Evolutionary conservation across 2,888 invertebrate species (phyloP), one percentile per base, ranked within the genome.

Genomic region (Zonitis immaculata): DNA sequence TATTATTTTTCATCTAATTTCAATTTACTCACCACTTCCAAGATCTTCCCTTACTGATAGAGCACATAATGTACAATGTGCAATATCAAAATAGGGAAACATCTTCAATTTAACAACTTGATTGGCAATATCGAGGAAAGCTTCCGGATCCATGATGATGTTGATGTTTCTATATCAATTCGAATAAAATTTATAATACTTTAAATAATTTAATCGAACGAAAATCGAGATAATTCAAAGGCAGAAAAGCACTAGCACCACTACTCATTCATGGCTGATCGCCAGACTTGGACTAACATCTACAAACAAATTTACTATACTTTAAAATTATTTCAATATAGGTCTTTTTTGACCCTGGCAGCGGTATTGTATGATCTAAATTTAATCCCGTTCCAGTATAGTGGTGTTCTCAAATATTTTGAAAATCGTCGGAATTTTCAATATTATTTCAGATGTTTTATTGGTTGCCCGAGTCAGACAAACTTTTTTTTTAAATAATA

Each of bases 51-150:
- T 84, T 63, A 97, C 95, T 69, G 92, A 90, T 68, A 97, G 81
- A 72, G 96, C 95, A 80, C 94, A 95, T 66, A 97, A 80, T 69
- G 94, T 84, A 77, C 93, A 95, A 80, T 99, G 96, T 66, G 97
- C 97, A 70, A 97, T 89, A 77, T 99, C 98, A 79, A 99, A 99
- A 81, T 96, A 98, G 50, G 99, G 99, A 76, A 91, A 99, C 97
- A 99, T 98, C 83, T 98, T 96, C 67, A 98, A 82, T 79, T 97
- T 95, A 68, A 95, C 94, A 81, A 99, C 94, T 84, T 95, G 93
- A 80, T 96, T 96, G 80, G 98, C 97, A 84, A 97, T 86, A 79
- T 97, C 95, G 74, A 98, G 82, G 80, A 97, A 95, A 61, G 94
- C 89, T 82, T 95, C 95, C 76, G 94, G 92, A 86, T 95, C 94